Evolutionary conservation across 2,113 vertebrate species (phyloP).

Genomic region (Grammomys dolichurus): DNA sequence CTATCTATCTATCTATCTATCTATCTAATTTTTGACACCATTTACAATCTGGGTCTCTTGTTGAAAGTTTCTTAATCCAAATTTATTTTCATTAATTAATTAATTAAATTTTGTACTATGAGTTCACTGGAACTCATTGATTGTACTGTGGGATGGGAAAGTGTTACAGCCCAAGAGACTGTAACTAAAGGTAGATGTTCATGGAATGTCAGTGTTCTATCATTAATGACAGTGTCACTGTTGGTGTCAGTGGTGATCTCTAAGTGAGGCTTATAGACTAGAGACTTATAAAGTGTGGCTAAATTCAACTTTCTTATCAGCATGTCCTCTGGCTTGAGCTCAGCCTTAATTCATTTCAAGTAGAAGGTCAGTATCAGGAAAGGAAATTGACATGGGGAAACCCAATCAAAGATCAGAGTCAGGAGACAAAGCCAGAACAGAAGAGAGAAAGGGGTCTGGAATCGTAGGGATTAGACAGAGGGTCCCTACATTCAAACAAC

Average conservation of each 20-base stretch:
- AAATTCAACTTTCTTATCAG: not conserved
- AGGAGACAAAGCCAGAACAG: not conserved
- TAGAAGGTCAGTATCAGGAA: not conserved
- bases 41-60: not conserved
- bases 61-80: not conserved
- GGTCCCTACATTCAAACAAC: not conserved
- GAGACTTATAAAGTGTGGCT: not conserved
- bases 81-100: not conserved
- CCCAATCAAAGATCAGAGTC: not conserved
- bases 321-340: not conserved
- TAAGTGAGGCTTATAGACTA: not conserved
- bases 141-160: accelerated
- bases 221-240: not conserved
- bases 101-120: not conserved
- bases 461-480: not conserved
- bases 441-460: not conserved
- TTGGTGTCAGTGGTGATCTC: not conserved
- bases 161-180: not conserved
- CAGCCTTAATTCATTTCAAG: not conserved
- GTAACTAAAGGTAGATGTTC: not conserved
- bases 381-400: not conserved
- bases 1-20: not conserved
- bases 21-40: not conserved
- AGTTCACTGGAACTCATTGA: not conserved
- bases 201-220: not conserved